Base-by-base conservation (phyloP, 2,888 invertebrate species). In the Liposcelis brunnea region DNA sequence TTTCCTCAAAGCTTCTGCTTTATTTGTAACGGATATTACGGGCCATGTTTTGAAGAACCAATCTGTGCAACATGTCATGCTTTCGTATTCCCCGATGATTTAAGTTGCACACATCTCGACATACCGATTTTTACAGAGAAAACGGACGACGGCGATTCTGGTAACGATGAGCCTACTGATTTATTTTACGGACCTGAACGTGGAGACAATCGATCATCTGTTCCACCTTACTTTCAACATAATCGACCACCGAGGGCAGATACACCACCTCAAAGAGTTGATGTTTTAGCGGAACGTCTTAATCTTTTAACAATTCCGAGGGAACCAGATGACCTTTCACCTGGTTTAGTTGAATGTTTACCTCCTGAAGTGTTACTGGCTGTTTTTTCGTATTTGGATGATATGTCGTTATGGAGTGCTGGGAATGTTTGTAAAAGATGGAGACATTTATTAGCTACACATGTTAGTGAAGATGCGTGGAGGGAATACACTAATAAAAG, bases 161-260 rank as follows among this genome's bases (percentile, higher is more conserved):
- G 93, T 1, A 94, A 90, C 60, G 94, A 94, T 60, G 93, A 94
- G 59, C 91, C 91, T 1, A 75, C 77, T 33, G 85, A 85, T 58
- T 19, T 40, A 14, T 40, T 18, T 19, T 18, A 19, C 11, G 19
- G 15, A 18, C 19, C 16, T 5, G n/a, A 21, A 18, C 14, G 35
- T 6, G 38, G 14, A n/a, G 45, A 18, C 4, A 26, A 35, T 19
- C 15, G 34, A 7, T n/a, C 14, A 16, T 15, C 16, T 34, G 33
- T 18, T 12, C 15, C 26, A 10, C 42, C 31, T 10, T 26, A n/a
- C 40, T 18, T n/a, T 38, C 37, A 14, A 40, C 46, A 32, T 31
- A 32, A 14, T 2, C 46, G 21, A 16, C 38, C 33, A 18, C 32
- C 19, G 10, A 32, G 46, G 11, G 49, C 47, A 8, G 42, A 49